Base-by-base conservation (phyloP, 2,888 invertebrate species). In the Metellina segmentata region DNA sequence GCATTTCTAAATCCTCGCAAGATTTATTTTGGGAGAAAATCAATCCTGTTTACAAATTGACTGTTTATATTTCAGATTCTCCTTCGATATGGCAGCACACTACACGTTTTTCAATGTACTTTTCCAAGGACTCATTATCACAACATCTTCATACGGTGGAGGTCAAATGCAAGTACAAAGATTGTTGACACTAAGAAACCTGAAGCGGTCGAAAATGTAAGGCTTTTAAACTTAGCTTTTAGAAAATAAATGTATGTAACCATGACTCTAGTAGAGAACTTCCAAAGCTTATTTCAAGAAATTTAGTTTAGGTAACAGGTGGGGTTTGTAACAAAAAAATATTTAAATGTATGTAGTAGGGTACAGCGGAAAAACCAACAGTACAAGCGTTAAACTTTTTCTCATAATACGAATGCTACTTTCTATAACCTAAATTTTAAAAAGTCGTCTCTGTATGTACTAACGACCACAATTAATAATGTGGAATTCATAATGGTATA, bases 41-140 rank as follows among this genome's bases (percentile, higher is more conserved):
- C 34, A 2, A 34, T 34, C 34, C 4, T 34, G 34, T 34, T 34
- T 34, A 34, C 34, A 34, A 34, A 34, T 34, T 34, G 34, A 34
- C 34, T 34, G 34, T 34, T 34, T 34, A 34, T 16, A 0, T 71
- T 71, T 19, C 20, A 83, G 74, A 52, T 74, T 83, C 9, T 51
- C 52, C 13, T 83, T 83, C 2, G 72, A 83, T 19, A 13, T 74
- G 1, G 52, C 9, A 34, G 96, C 96, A 79, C 96, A 98, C n/a
- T 97, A 98, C 93, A 97, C 98, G 0, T 97, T 98, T 96, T 98
- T 97, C 96, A 96, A 97, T 0, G 95, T 98, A 48, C 95, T 96
- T 7, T 96, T 98, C 81, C 98, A 98, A n/a, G 98, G 98, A 0
- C 96, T 97, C 83, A 97, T 97, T 0, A 98, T 97, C 94, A 94